Evolutionary conservation across 2,113 vertebrate genomes (phyloP).

Genomic region (Neofelis nebulosa): DNA sequence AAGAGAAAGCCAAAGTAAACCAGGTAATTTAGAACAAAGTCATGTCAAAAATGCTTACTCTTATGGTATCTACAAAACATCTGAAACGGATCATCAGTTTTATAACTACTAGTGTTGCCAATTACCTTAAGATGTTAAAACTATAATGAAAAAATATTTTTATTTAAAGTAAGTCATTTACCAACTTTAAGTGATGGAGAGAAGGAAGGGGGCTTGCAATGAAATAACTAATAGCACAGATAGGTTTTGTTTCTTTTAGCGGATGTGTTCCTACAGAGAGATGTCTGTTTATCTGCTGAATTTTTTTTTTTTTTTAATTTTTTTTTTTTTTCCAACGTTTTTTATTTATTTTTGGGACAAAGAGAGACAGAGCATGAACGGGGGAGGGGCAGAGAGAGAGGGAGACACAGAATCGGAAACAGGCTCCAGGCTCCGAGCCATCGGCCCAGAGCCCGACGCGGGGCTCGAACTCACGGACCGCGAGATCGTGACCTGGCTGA

Average conservation of each 20-base stretch:
- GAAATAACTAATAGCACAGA: not conserved
- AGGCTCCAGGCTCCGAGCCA: too few relatives aligned
- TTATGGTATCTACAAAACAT: not conserved
- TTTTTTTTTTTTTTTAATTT: not conserved
- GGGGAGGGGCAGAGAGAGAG: too few relatives aligned
- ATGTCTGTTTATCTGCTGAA: not conserved
- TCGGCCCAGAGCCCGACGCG: too few relatives aligned
- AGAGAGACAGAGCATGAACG: too few relatives aligned
- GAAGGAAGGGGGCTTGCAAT: not conserved
- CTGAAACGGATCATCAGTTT: not conserved
- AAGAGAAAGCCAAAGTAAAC: not conserved
- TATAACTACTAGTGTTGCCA: not conserved
- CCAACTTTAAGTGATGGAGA: not conserved
- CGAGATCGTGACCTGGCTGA: too few relatives aligned
- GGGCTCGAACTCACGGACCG: too few relatives aligned
- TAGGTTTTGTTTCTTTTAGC: not conserved
- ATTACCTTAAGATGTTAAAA: not conserved
- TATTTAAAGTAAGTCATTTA: not conserved
- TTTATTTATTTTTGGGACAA: too few relatives aligned
- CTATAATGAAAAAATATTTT: not conserved
- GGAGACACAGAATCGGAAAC: too few relatives aligned
- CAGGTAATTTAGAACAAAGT: not conserved
- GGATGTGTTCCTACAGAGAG: not conserved
- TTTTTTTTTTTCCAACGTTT: too few relatives aligned
- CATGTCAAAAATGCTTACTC: not conserved